Base-by-base conservation (phyloP, 2,888 invertebrate species). In the Caenorhabditis wallacei region DNA sequence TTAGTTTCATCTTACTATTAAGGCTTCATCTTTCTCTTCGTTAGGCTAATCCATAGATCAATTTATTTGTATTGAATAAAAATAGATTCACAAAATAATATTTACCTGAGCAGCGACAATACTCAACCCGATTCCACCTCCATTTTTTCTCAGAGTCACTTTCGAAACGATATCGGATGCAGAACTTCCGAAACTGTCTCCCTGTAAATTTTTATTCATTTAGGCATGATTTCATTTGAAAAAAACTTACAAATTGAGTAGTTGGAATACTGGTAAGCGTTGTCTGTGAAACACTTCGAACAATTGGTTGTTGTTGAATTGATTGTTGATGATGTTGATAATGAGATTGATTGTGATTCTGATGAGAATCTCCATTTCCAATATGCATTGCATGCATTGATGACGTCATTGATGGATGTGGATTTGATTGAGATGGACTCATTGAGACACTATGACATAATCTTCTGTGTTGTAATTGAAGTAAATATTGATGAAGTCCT, bases 61-160 rank as follows among this genome's bases (percentile, higher is more conserved):
- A 30, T 24, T 22, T 10, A 30, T 2, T 18, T 57, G 13, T 37
- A 35, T n/a, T 35, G 40, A 20, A 40, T 1, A 20, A 40, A 5
- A 22, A 59, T 13, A 35, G 57, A 57, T 18, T 4, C n/a, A 8
- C 20, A n/a, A 48, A 26, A 61, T 18, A 22, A 11, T 37, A 30
- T 18, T 35, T 40, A 95, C 96, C 94, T 97, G 97, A 30, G 98
- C 98, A 11, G 98, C 98, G 3, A 99, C 98, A 90, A 99, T 99
- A 92, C 97, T 98, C 89, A 99, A 94, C 13, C 99, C 99, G 95
- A 99, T 97, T 85, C 98, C 98, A 84, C 98, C 87, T 91, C 96
- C 96, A 93, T 98, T 98, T 92, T 96, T 95, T 85, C 98, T 46
- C 54, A 88, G 59, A 13, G 71, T 71, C n/a, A 88, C 84, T 10